Evolutionary conservation across 2,888 invertebrate species (phyloP).

Genomic region (Labia minor): DNA sequence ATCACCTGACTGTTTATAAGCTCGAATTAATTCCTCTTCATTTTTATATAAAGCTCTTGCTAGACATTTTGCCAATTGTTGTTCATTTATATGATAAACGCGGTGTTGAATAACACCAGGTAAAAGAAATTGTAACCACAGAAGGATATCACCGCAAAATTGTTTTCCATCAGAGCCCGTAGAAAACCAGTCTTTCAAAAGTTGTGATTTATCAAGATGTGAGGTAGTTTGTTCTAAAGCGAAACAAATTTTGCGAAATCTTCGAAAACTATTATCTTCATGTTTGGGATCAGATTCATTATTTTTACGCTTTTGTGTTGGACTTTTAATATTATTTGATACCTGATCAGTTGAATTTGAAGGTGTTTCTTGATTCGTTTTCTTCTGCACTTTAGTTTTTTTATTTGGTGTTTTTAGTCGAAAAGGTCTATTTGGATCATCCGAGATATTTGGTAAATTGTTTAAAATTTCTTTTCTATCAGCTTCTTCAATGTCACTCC

Average conservation of each 20-base stretch:
- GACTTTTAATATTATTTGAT: no score
- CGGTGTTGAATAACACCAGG: slow-evolving; percentile 66
- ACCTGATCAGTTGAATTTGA: slow-evolving; percentile 31
- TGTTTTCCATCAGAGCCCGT: slow-evolving; percentile 36
- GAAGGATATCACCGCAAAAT: slow-evolving; percentile 52
- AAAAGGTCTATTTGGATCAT: slow-evolving; percentile 35
- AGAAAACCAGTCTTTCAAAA: slow-evolving; percentile 54
- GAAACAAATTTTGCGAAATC: slow-evolving; percentile 66
- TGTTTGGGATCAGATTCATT: slow-evolving; percentile 22
- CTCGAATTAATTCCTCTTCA: neutral
- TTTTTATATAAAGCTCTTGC: neutral
- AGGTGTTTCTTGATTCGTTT: slow-evolving; percentile 23
- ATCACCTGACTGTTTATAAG: neutral
- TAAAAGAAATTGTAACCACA: slow-evolving; percentile 73
- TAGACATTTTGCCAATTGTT: neutral
- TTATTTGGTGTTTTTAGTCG: slow-evolving; percentile 35
- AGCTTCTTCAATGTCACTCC: slow-evolving; percentile 51
- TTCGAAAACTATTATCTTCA: slow-evolving; percentile 62
- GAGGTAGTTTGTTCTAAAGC: slow-evolving; percentile 65
- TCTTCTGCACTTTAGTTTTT: slow-evolving; percentile 26
- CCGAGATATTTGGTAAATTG: slow-evolving; percentile 34
- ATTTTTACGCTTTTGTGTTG: slow-evolving; percentile 22
- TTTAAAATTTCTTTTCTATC: slow-evolving; percentile 53
- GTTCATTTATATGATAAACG: neutral
- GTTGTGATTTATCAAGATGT: slow-evolving; percentile 69